Conservation (phyloP, 2,888 invertebrate species). For the Parasteatoda lunata region DNA sequence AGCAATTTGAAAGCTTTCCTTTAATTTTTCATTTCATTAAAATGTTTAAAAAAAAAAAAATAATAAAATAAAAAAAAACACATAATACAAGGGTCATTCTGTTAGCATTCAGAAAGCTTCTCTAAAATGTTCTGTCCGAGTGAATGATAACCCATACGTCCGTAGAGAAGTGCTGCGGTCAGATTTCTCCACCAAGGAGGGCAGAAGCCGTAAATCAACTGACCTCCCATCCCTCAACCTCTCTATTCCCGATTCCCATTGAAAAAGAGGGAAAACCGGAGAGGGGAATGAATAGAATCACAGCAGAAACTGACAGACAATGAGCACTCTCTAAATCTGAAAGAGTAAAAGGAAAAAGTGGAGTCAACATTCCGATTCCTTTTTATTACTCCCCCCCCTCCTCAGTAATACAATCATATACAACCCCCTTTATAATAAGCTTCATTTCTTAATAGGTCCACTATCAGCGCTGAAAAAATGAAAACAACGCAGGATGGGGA, state of each 20-base stretch:
- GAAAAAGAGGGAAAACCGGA: background rate
- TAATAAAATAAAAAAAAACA: too few relatives aligned
- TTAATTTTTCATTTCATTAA: too few relatives aligned
- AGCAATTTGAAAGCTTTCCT: too few relatives aligned
- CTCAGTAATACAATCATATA: conserved; percentile 7
- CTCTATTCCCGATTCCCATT: background rate
- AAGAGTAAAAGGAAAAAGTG: background rate
- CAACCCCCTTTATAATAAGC: conserved; percentile 49
- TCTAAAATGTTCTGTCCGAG: background rate
- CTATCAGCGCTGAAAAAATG: conserved; percentile 34
- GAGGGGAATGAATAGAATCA: background rate
- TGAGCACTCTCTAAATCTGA: conserved; percentile 43
- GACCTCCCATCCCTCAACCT: conserved; percentile 18
- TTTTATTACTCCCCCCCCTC: conserved; percentile 4
- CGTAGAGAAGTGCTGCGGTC: conserved; percentile 63
- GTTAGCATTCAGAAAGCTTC: too few relatives aligned
- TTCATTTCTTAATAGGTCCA: conserved; percentile 66
- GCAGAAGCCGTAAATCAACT: conserved; percentile 52
- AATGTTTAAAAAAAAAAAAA: too few relatives aligned
- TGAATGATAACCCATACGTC: conserved; percentile 50
- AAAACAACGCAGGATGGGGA: background rate
- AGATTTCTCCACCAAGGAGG: conserved; percentile 33
- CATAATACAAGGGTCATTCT: too few relatives aligned
- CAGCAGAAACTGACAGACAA: conserved; percentile 7
- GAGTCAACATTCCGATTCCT: conserved; percentile 38